Conservation (phyloP, 2,113 vertebrate genomes). For the Rhynchomys soricoides region DNA sequence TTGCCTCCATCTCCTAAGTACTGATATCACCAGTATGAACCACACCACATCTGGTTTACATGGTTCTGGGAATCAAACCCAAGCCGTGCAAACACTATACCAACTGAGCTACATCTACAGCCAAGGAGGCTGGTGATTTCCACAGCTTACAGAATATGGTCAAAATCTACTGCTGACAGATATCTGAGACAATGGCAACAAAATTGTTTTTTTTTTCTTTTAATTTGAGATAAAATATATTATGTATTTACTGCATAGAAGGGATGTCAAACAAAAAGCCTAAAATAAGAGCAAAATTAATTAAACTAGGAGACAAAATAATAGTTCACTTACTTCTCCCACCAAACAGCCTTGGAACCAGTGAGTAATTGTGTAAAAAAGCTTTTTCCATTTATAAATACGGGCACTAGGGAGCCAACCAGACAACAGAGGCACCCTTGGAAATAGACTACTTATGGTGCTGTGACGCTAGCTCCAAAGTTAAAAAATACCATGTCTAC, state of each 20-base stretch:
- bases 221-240: neutral
- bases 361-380: neutral
- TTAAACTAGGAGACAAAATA: neutral
- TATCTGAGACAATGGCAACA: neutral
- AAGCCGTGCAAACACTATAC: too few relatives aligned
- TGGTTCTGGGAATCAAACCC: neutral
- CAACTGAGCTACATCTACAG: neutral
- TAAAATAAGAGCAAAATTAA: neutral
- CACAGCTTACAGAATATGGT: neutral
- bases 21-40: too few relatives aligned
- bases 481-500: neutral
- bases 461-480: neutral
- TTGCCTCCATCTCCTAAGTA: neutral
- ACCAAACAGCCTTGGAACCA: neutral
- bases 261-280: neutral
- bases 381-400: neutral
- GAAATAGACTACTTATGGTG: neutral
- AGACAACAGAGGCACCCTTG: neutral
- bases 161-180: neutral
- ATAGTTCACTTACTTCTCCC: neutral
- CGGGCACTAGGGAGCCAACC: too few relatives aligned
- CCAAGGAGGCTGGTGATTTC: neutral
- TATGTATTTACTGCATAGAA: neutral
- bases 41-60: neutral
- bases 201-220: neutral